phyloP scores from a whole-genome alignment of 2,888 invertebrate species.

The Melanchra persicariae region DNA sequence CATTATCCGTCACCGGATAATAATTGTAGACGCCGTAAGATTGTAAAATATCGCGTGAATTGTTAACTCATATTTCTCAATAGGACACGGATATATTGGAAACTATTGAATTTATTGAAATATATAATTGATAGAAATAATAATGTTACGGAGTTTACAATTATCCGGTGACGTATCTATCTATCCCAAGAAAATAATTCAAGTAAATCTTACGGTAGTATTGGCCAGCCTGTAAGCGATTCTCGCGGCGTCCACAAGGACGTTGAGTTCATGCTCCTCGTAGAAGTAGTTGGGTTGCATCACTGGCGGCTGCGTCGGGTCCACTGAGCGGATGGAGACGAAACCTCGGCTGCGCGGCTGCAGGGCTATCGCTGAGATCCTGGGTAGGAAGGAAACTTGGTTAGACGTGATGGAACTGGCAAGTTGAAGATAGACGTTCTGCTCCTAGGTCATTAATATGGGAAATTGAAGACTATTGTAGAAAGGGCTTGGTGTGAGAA shows the following conservation, averaged over 20 bases:
- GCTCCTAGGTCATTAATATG: no score
- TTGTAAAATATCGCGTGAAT: no score
- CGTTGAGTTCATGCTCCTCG: conserved; percentile 92
- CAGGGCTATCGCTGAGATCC: conserved; percentile 91
- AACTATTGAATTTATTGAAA: no score
- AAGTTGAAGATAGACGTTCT: background rate
- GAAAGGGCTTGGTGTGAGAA: no score
- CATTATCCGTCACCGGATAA: no score
- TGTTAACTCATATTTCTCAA: no score
- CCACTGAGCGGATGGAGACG: conserved; percentile 91
- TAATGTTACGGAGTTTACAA: no score
- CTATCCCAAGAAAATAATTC: background rate
- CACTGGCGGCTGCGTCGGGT: conserved; percentile 93
- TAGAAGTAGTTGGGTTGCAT: conserved; percentile 95
- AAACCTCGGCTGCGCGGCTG: conserved; percentile 93
- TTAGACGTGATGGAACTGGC: background rate
- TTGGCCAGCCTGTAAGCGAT: conserved; percentile 91
- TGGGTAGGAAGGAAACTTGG: conserved; percentile 59
- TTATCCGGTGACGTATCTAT: no score
- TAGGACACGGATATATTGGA: no score
- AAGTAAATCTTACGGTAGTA: conserved; percentile 81
- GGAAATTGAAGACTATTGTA: no score
- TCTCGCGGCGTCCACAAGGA: conserved; percentile 92
- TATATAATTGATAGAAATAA: no score
- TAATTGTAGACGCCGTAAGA: no score